A percentile compares a stretch with the other conserved stretches of the same genome.
Evolutionary conservation across 2,888 invertebrate genomes (phyloP).

Genomic region (Timema cristinae): DNA sequence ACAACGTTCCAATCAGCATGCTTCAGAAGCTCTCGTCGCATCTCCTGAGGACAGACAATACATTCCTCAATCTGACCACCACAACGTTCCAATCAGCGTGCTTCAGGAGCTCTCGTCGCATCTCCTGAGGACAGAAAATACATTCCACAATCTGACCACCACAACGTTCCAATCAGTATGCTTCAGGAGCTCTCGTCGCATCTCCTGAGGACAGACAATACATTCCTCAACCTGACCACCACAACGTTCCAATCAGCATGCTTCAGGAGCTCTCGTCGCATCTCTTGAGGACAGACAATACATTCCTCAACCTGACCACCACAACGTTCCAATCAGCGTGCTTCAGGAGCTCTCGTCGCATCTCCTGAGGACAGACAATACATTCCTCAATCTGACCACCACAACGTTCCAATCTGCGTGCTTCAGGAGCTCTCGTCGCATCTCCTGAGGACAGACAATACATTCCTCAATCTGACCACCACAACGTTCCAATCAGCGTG

Average conservation of each 20-base stretch:
- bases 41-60: slow-evolving; percentile 49
- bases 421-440: slow-evolving; percentile 76
- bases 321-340: slow-evolving; percentile 75
- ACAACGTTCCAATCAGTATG: slow-evolving; percentile 75
- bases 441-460: slow-evolving; percentile 49
- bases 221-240: background rate
- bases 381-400: background rate
- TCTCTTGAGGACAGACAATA: slow-evolving; percentile 49
- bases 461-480: slow-evolving; percentile 72
- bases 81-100: slow-evolving; percentile 45
- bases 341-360: slow-evolving; percentile 76
- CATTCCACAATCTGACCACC: slow-evolving; percentile 70
- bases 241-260: slow-evolving; percentile 45
- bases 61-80: background rate
- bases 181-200: slow-evolving; percentile 76
- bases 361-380: slow-evolving; percentile 49
- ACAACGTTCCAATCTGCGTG: slow-evolving; percentile 45
- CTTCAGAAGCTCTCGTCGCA: slow-evolving; percentile 76
- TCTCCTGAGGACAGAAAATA: slow-evolving; percentile 49
- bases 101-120: slow-evolving; percentile 76
- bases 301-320: slow-evolving; percentile 49
- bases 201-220: slow-evolving; percentile 49
- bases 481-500: slow-evolving; percentile 75
- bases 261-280: slow-evolving; percentile 76
- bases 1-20: slow-evolving; percentile 75